These are phyloP conservation scores for Drosophila diplacantha DNA, from an alignment of 2,888 invertebrate genomes.

Conservation along the genomic window DNA sequence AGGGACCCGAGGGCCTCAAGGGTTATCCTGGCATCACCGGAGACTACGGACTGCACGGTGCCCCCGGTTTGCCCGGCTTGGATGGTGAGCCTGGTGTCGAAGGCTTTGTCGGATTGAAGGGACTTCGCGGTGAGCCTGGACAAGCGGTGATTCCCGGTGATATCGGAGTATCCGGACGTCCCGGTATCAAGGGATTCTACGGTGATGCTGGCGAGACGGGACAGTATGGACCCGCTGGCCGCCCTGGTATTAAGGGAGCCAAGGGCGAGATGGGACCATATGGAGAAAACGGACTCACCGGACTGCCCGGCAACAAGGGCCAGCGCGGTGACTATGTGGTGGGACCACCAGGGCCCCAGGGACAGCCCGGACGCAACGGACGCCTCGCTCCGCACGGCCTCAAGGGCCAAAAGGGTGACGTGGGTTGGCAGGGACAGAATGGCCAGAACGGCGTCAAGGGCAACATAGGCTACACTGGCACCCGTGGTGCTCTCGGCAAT, in stretches of 20 bases:
- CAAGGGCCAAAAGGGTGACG: constrained; percentile 78
- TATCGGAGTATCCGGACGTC: constrained; percentile 75
- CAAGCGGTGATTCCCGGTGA: constrained; percentile 76
- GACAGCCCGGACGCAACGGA: constrained; percentile 77
- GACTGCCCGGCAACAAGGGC: constrained; percentile 80
- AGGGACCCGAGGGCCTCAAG: constrained; percentile 82
- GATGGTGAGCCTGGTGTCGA: constrained; percentile 77
- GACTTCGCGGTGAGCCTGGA: constrained; percentile 78
- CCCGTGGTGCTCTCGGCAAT: constrained; percentile 77
- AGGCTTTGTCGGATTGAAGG: constrained; percentile 77
- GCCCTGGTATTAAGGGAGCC: constrained; percentile 79
- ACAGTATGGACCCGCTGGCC: constrained; percentile 78
- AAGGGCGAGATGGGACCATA: constrained; percentile 80
- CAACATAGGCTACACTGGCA: constrained; percentile 78
- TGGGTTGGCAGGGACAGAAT: constrained; percentile 75
- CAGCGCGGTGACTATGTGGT: constrained; percentile 76
- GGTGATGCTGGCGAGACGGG: constrained; percentile 80
- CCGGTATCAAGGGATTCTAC: constrained; percentile 77
- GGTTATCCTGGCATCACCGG: constrained; percentile 84
- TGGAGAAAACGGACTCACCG: constrained; percentile 80
- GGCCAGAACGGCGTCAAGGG: constrained; percentile 78
- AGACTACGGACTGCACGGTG: constrained; percentile 82
- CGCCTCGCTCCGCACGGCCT: constrained; percentile 73
- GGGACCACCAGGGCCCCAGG: constrained; percentile 75
- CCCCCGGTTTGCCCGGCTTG: constrained; percentile 80